A percentile compares a stretch with the other conserved stretches of the same genome.
phyloP scores from a whole-genome alignment of 2,797 vertebrate species.

The Smutsia temminckii region DNA sequence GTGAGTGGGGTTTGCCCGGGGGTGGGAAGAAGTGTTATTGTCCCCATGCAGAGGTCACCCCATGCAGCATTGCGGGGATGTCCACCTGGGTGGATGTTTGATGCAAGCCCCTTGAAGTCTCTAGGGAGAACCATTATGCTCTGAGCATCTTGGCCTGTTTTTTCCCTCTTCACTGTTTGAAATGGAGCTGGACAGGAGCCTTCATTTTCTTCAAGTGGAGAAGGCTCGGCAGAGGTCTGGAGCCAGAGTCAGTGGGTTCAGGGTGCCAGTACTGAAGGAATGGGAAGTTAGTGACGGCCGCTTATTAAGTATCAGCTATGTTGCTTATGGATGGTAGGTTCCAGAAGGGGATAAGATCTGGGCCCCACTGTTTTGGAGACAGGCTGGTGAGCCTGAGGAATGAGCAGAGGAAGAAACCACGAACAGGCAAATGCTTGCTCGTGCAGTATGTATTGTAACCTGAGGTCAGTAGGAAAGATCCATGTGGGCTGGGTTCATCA shows the following conservation, averaged over 20 bases:
- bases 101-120: neutral
- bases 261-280: neutral
- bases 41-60: neutral
- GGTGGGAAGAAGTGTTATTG: neutral
- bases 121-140: neutral
- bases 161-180: neutral
- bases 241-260: neutral
- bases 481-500: neutral
- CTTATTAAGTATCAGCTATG: neutral
- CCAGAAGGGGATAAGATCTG: neutral
- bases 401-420: neutral
- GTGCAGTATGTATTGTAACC: fast-evolving
- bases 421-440: neutral
- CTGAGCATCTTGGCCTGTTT: neutral
- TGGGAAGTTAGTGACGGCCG: neutral
- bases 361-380: neutral
- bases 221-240: neutral
- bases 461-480: neutral
- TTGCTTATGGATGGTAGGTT: neutral
- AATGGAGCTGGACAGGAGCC: neutral
- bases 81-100: neutral
- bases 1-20: conserved; percentile 85
- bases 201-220: neutral
- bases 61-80: neutral
- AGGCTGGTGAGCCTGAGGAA: neutral